Evolutionary conservation across 2,797 vertebrate species (phyloP).

Genomic region (Lutra lutra): DNA sequence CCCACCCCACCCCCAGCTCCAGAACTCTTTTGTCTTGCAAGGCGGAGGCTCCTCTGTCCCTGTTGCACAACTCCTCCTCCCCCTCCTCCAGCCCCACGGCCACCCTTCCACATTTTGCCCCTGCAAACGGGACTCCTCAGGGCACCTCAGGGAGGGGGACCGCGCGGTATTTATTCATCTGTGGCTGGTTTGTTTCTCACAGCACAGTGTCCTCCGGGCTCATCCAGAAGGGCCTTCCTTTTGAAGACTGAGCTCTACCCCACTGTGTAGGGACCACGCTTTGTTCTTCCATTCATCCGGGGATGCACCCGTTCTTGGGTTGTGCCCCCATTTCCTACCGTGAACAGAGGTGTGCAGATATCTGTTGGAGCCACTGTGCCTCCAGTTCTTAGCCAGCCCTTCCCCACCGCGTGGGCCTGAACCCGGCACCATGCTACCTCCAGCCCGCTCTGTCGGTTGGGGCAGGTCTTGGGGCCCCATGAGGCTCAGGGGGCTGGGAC

Average conservation of each 20-base stretch:
- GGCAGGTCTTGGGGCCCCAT: background rate
- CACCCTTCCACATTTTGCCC: background rate
- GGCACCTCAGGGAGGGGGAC: background rate
- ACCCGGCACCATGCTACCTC: background rate
- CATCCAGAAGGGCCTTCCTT: background rate
- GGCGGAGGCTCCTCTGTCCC: background rate
- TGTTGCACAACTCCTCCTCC: rapidly evolving
- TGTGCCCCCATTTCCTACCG: background rate
- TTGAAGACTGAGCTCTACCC: background rate
- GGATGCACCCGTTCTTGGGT: rapidly evolving
- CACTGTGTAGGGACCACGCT: background rate
- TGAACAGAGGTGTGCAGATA: background rate
- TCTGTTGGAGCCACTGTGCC: background rate
- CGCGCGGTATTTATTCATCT: background rate
- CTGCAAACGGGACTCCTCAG: background rate
- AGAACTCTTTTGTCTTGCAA: background rate
- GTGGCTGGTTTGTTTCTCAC: background rate
- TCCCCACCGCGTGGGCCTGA: background rate
- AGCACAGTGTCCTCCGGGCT: background rate
- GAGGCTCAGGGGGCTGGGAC: background rate
- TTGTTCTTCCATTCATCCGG: background rate
- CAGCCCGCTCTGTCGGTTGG: background rate
- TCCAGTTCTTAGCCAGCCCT: background rate
- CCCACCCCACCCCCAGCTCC: too few species aligned
- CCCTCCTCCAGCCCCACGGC: too few species aligned